Conservation (phyloP, 2,888 invertebrate species). For the Fissipunctia ypsillon region DNA sequence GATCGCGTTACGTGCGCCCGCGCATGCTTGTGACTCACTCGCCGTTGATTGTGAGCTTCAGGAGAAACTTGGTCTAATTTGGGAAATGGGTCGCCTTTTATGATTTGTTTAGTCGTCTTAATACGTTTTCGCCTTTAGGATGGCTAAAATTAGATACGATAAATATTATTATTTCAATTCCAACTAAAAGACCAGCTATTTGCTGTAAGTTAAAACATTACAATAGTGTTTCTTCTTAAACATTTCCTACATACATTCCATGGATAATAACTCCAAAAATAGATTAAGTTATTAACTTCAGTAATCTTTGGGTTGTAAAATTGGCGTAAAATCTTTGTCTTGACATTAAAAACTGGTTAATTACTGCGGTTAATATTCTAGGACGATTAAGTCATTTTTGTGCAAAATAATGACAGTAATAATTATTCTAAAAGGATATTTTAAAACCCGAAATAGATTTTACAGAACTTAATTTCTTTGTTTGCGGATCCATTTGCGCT, state of each 20-base stretch:
- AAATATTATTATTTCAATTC: neutral
- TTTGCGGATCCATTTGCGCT: neutral
- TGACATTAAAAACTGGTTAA: constrained; percentile 34
- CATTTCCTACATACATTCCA: neutral
- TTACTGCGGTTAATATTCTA: constrained; percentile 12
- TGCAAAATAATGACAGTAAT: neutral
- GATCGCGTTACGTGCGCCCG: constrained; percentile 72
- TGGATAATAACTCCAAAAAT: constrained; percentile 9
- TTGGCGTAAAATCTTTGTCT: constrained; percentile 30
- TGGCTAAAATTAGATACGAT: neutral
- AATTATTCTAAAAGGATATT: neutral
- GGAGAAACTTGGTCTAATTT: constrained; percentile 60
- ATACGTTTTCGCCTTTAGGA: constrained; percentile 3
- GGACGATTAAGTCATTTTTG: neutral
- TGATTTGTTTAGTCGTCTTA: constrained; percentile 37
- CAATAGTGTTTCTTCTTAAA: neutral
- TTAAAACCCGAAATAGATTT: neutral
- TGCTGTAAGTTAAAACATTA: neutral
- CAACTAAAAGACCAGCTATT: neutral
- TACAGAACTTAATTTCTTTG: constrained; percentile 28
- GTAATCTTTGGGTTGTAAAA: constrained; percentile 26
- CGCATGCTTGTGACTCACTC: constrained; percentile 62
- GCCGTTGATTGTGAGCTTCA: constrained; percentile 49
- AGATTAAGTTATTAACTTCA: constrained; percentile 50
- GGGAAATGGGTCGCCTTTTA: constrained; percentile 56